Percentiles rank a stretch among this genome's conserved stretches.
Conservation (phyloP, 2,888 invertebrate species). For the Caenorhabditis afra region DNA sequence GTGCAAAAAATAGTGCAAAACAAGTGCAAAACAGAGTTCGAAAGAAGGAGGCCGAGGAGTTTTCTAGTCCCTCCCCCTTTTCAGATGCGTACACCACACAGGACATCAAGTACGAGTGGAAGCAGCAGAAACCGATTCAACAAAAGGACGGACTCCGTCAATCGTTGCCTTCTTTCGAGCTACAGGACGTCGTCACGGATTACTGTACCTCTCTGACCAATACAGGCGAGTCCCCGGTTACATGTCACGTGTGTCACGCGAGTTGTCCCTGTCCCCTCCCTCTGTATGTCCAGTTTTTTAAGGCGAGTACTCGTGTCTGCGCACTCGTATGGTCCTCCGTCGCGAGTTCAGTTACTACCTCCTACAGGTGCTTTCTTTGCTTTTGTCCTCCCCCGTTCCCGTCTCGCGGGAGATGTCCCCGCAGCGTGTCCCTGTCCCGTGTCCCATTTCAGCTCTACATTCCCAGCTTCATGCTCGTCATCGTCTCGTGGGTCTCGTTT, state of each 20-base stretch:
- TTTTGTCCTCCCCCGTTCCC: too few species aligned
- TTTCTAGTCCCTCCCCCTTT: slow-evolving; percentile 14
- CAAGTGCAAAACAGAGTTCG: too few species aligned
- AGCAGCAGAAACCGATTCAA: slow-evolving; percentile 92
- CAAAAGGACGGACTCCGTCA: slow-evolving; percentile 82
- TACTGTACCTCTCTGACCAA: slow-evolving; percentile 97
- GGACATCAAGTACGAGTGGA: slow-evolving; percentile 96
- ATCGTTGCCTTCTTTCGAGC: slow-evolving; percentile 90
- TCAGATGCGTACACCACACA: slow-evolving; percentile 94
- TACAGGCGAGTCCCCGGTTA: slow-evolving; percentile 85
- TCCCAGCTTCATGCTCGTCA: slow-evolving; percentile 95
- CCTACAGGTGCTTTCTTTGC: too few species aligned
- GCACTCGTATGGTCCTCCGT: slow-evolving; percentile 76
- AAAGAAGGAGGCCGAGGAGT: too few species aligned
- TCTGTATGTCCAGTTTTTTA: slow-evolving; percentile 10
- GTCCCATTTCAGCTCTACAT: slow-evolving; percentile 91
- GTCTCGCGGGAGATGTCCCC: too few species aligned
- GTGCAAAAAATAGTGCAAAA: too few species aligned
- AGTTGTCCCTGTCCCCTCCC: neutral
- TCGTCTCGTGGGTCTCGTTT: slow-evolving; percentile 74
- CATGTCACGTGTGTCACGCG: neutral
- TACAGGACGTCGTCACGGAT: slow-evolving; percentile 94
- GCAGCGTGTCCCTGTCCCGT: too few species aligned
- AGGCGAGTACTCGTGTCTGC: slow-evolving; percentile 78
- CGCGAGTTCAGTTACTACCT: slow-evolving; percentile 88